Evolutionary conservation across 53 echinoderm and acorn worm species (phyloP).

Genomic region (Paelopatides confundens): DNA sequence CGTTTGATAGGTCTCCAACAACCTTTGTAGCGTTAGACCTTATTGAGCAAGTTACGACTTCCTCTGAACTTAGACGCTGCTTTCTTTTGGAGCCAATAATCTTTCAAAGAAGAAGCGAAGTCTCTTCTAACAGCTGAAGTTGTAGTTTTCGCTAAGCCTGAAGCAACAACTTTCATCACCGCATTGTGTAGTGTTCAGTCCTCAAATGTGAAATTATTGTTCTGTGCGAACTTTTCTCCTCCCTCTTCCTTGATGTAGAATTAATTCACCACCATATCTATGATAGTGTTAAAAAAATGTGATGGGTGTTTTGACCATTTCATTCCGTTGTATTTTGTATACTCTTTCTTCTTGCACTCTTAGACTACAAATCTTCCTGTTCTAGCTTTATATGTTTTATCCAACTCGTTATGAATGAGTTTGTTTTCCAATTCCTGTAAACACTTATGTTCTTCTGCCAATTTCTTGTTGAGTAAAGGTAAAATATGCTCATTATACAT

Average conservation of each 20-base stretch:
- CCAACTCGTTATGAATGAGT: background rate
- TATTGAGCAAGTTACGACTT: constrained; percentile 45
- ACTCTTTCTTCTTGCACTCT: constrained; percentile 3
- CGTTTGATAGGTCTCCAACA: constrained; percentile 8
- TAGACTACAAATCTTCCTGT: constrained; percentile 12
- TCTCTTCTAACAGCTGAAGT: background rate
- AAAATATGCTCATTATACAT: too few relatives aligned
- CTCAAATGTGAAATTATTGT: background rate
- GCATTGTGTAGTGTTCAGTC: background rate
- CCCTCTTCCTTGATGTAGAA: constrained; percentile 3
- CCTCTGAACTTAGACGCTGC: constrained; percentile 44
- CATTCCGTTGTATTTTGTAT: constrained; percentile 12
- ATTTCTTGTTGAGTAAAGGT: too few relatives aligned
- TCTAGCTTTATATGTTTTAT: constrained; percentile 4
- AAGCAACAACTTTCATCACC: background rate
- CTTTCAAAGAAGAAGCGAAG: constrained; percentile 39
- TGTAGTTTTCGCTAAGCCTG: background rate
- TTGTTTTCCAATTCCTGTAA: background rate
- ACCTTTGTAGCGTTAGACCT: background rate
- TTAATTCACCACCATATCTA: constrained; percentile 30
- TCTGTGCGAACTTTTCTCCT: background rate
- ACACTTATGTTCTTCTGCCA: constrained; percentile 13
- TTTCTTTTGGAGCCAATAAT: constrained; percentile 48
- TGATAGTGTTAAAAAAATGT: constrained; percentile 28
- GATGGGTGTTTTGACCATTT: constrained; percentile 1